A percentile compares a stretch with the other conserved stretches of the same genome.
These are phyloP conservation scores for Steromphala cineraria DNA, from an alignment of 2,888 invertebrate genomes.

Conservation along the genomic window DNA sequence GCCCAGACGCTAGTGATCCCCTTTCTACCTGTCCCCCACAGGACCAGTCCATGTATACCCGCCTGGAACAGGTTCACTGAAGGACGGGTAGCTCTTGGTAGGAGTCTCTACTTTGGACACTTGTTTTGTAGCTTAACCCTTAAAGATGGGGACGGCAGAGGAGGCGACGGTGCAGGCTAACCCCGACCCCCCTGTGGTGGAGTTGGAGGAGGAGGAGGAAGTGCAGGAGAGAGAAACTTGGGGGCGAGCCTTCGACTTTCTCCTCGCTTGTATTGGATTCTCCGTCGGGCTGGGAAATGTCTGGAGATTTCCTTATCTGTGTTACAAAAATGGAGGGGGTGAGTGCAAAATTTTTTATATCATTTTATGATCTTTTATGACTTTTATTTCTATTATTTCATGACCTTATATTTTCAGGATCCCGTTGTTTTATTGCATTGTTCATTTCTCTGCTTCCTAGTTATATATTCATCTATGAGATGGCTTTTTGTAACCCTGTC, in stretches of 20 bases:
- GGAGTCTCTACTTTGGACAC: not conserved
- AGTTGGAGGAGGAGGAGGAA: constrained; percentile 24
- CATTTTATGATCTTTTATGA: no score
- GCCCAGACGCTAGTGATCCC: not conserved
- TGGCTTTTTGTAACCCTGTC: no score
- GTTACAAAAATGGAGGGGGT: constrained; percentile 63
- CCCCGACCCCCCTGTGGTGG: not conserved
- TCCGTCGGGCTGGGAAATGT: constrained; percentile 50
- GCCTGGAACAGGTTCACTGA: not conserved
- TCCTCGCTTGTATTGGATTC: constrained; percentile 50
- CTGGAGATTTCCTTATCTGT: constrained; percentile 80
- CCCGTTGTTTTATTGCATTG: not conserved
- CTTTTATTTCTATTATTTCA: no score
- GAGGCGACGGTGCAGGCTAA: not conserved
- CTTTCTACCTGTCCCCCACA: not conserved
- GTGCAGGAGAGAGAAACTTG: constrained; percentile 50
- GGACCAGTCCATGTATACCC: not conserved
- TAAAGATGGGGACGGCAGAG: not conserved
- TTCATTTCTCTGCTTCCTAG: no score
- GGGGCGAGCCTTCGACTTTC: constrained; percentile 56
- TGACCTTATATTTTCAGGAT: not conserved
- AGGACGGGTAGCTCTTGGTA: not conserved
- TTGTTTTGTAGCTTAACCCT: no score
- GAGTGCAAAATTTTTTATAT: not conserved
- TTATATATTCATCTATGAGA: no score